Conservation (phyloP, 2,113 vertebrate species). For the Semnornis frantzii region DNA sequence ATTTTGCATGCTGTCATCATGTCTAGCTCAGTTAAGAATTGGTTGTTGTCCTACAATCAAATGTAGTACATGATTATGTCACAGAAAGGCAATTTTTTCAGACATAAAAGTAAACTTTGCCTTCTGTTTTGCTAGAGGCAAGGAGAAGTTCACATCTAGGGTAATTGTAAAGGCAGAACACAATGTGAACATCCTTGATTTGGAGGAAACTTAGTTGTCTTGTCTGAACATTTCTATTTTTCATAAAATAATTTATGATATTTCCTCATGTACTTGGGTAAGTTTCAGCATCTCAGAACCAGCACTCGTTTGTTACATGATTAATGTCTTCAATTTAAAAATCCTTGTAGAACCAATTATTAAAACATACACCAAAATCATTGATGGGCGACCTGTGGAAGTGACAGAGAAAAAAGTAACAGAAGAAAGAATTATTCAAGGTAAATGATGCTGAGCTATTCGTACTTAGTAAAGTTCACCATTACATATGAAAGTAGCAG, state of each 20-base stretch:
- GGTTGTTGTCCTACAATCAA: not conserved
- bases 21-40: not conserved
- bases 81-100: not conserved
- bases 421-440: conserved; percentile 81
- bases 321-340: conserved; percentile 57
- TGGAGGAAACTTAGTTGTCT: not conserved
- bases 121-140: not conserved
- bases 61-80: not conserved
- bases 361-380: conserved; percentile 81
- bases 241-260: not conserved
- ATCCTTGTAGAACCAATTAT: conserved; percentile 76
- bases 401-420: conserved; percentile 80
- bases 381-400: conserved; percentile 78
- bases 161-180: not conserved
- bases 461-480: not conserved
- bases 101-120: not conserved
- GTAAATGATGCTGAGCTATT: conserved; percentile 49
- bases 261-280: not conserved
- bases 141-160: not conserved
- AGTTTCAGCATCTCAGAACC: not conserved
- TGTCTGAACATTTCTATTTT: not conserved
- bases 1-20: not conserved
- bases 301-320: not conserved
- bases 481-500: not conserved
- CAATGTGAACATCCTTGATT: not conserved